A percentile compares a stretch with the other conserved stretches of the same genome.
Evolutionary conservation across 2,113 vertebrate species (phyloP).

Genomic region (Psammodynastes pulverulentus): DNA sequence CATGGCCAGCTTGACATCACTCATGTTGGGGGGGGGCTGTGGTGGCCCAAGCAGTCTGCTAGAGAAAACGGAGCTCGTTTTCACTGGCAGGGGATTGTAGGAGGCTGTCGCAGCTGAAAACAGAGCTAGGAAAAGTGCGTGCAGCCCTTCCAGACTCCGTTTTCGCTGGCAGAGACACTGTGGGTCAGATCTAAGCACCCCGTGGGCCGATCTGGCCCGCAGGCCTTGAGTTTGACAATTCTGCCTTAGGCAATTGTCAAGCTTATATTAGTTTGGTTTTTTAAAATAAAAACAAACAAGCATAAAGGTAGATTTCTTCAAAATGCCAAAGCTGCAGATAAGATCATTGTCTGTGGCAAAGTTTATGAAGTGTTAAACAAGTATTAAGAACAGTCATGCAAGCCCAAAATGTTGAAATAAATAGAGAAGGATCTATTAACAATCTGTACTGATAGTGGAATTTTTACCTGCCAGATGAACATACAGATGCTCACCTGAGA

Average conservation of each 20-base stretch:
- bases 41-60: too few relatives aligned
- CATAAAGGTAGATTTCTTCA: background rate
- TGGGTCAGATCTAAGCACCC: too few relatives aligned
- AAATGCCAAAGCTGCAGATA: background rate
- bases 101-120: too few relatives aligned
- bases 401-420: background rate
- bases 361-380: background rate
- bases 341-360: background rate
- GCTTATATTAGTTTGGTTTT: background rate
- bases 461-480: constrained; percentile 10
- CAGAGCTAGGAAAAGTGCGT: too few relatives aligned
- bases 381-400: background rate
- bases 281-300: background rate
- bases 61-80: too few relatives aligned
- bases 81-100: too few relatives aligned
- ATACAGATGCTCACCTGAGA: background rate
- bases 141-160: too few relatives aligned
- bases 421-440: background rate
- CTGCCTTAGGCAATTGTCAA: background rate
- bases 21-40: too few relatives aligned
- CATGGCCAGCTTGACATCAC: too few relatives aligned
- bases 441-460: background rate
- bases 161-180: too few relatives aligned
- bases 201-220: too few relatives aligned
- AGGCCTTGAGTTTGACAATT: too few relatives aligned